Conservation (phyloP, 2,888 invertebrate genomes). For the Anticlea derivata region DNA sequence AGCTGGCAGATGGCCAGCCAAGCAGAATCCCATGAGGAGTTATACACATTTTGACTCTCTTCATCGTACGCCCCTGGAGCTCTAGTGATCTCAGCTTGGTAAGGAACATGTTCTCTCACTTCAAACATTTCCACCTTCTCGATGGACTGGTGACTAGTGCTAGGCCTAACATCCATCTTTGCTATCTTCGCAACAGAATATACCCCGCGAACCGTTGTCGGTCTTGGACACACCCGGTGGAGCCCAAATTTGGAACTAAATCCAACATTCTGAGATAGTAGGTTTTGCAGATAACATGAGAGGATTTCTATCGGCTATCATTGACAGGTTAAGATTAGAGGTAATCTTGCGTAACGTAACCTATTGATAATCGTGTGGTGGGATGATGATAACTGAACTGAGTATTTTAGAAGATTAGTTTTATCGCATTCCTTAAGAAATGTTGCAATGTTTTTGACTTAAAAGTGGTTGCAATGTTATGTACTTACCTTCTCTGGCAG, state of each 20-base stretch:
- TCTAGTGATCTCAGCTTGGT: slow-evolving; percentile 71
- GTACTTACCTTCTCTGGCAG: neutral
- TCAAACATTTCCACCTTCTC: slow-evolving; percentile 75
- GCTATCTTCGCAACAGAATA: slow-evolving; percentile 44
- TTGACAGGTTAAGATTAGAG: slow-evolving; percentile 75
- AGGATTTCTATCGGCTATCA: slow-evolving; percentile 62
- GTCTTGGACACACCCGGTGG: slow-evolving; percentile 22
- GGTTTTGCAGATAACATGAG: slow-evolving; percentile 59
- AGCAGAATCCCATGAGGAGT: slow-evolving; percentile 67
- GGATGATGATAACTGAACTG: slow-evolving; percentile 45
- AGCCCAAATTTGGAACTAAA: slow-evolving; percentile 49
- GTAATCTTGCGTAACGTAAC: slow-evolving; percentile 66
- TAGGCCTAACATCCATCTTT: slow-evolving; percentile 73
- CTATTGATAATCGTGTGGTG: slow-evolving; percentile 43
- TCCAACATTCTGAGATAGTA: slow-evolving; percentile 38
- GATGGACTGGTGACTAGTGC: slow-evolving; percentile 70
- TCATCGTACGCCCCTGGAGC: slow-evolving; percentile 71
- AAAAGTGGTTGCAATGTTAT: slow-evolving; percentile 53
- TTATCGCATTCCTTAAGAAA: slow-evolving; percentile 52
- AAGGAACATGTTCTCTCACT: slow-evolving; percentile 76
- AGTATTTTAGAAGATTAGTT: slow-evolving; percentile 52
- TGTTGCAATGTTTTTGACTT: slow-evolving; percentile 57
- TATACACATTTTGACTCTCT: slow-evolving; percentile 64
- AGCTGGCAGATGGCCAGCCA: slow-evolving; percentile 74
- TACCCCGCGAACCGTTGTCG: slow-evolving; percentile 51